Conservation (phyloP, 2,113 vertebrate species). For the Salvelinus alpinus region DNA sequence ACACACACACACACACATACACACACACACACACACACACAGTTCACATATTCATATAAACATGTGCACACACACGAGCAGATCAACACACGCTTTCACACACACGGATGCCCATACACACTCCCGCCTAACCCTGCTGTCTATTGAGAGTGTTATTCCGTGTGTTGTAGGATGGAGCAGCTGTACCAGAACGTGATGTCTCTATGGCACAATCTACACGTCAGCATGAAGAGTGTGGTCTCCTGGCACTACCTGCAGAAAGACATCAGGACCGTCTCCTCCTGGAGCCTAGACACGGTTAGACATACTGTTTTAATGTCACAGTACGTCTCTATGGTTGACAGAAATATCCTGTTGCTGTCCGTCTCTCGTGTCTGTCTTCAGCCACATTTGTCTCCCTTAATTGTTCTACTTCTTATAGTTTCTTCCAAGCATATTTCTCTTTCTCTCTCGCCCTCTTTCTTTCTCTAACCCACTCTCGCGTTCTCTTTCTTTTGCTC, state of each 20-base stretch:
- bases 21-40: no score
- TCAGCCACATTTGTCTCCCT: no score
- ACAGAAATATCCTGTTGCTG: no score
- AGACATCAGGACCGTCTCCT: conserved; percentile 83
- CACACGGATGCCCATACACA: neutral
- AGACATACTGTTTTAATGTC: conserved; percentile 5
- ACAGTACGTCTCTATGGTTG: no score
- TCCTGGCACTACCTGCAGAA: conserved; percentile 95
- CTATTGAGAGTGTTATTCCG: neutral
- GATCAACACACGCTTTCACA: neutral
- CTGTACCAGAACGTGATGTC: conserved; percentile 98
- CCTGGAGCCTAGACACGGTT: conserved; percentile 90
- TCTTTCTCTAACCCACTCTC: no score
- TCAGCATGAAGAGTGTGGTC: conserved; percentile 96
- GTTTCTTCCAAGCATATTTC: no score
- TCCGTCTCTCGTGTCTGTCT: no score
- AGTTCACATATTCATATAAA: no score
- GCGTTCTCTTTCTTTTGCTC: no score
- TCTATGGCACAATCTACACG: conserved; percentile 94
- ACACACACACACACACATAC: no score
- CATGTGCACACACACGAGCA: neutral
- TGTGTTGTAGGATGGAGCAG: conserved; percentile 84
- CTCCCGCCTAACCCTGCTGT: neutral
- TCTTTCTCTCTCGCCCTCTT: no score
- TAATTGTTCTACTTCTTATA: no score